Base-by-base conservation (phyloP, 2,888 invertebrate species). In the Desoria tigrina region DNA sequence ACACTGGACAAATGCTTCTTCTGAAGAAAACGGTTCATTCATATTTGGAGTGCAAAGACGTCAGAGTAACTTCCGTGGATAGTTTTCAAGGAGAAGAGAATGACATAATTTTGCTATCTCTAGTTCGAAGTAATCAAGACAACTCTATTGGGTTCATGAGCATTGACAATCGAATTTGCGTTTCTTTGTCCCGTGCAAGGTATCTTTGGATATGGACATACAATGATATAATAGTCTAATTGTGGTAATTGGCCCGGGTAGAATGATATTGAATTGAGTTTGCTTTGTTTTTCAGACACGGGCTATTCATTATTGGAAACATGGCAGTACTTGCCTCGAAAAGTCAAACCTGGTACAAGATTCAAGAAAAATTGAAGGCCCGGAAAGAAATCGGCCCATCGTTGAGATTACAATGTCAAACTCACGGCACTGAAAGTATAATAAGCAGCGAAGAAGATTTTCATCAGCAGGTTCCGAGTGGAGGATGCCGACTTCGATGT, bases 61-160 rank as follows among this genome's bases (percentile, higher is more conserved):
- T 51, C 7, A 9, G 26, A 26, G 24, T 51, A 24, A 51, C 24
- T 14, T 86, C 86, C 0, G 86, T 90, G 2, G 91, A 91, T 78
- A 90, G 88, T 78, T 92, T 85, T 77, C 91, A 91, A 81, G 91
- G 91, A 0, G 87, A 90, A 77, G 90, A 90, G 81, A 87, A 85
- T 77, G 86, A 86, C 78, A 89, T 92, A 77, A 86, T 91, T 56
- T 82, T 92, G 73, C 79, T 92, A 68, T 90, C 91, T 0, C 79
- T 92, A 16, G 91, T 92, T 0, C 84, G 92, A 77, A 90, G 87
- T 78, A 90, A 90, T 80, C 78, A 79, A 51, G 83, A 85, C 16
- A 83, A 83, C 57, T 84, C 83, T 64, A 87, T 90, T 70, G 90
- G 90, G 0, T 90, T 90, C 78, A 80, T 90, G 6, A 80, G 81